Percentiles rank a stretch among this genome's conserved stretches.
Conservation (phyloP, 2,113 vertebrate genomes). For the Syngnathus typhle region DNA sequence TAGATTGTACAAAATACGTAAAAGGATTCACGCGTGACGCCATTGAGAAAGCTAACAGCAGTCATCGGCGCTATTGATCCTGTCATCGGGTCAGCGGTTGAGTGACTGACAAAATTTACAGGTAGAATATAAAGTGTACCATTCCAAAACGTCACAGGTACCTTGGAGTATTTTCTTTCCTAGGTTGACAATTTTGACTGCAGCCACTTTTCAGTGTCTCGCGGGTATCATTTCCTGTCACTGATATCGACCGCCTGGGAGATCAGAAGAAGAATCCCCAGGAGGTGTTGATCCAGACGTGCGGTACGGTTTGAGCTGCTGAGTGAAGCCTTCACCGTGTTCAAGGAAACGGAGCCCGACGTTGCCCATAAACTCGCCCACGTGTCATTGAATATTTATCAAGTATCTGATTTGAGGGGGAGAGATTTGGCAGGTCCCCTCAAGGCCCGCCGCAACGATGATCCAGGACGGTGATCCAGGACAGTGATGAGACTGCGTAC, state of each 20-base stretch:
- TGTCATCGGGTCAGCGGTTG: too few relatives aligned
- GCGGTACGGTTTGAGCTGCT: constrained; percentile 57
- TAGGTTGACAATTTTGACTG: constrained; percentile 18
- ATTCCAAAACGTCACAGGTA: not conserved
- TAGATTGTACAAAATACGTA: constrained; percentile 3
- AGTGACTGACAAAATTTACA: constrained; percentile 54
- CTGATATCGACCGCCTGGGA: constrained; percentile 59
- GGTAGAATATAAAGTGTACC: not conserved
- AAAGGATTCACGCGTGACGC: not conserved
- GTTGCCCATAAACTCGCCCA: constrained; percentile 66
- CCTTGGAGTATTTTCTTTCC: not conserved
- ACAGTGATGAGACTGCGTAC: too few relatives aligned
- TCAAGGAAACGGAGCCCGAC: constrained; percentile 59
- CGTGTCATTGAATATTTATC: constrained; percentile 75
- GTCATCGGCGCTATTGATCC: constrained; percentile 75
- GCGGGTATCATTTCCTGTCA: constrained; percentile 58
- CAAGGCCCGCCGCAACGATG: constrained; percentile 66
- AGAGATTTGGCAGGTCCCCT: constrained; percentile 57
- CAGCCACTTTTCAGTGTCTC: constrained; percentile 42
- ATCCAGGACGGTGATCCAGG: too few relatives aligned
- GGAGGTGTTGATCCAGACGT: constrained; percentile 61
- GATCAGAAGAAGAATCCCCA: constrained; percentile 64
- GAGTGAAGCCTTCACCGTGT: constrained; percentile 60
- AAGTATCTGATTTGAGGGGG: constrained; percentile 67
- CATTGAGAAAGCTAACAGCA: constrained; percentile 24